Conservation (phyloP, 2,113 vertebrate species). For the Notarius quadriscutis region DNA sequence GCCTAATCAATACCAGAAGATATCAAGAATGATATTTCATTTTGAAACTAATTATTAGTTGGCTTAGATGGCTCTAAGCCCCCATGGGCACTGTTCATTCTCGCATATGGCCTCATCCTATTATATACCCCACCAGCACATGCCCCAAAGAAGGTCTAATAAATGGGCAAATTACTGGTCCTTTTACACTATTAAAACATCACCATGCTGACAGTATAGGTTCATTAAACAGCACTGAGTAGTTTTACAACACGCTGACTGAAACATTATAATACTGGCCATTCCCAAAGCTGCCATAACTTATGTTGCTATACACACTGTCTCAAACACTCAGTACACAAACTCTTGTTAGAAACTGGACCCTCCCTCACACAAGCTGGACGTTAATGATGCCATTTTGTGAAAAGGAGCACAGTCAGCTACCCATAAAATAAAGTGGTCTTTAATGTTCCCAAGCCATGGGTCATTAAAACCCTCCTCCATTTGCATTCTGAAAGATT, state of each 20-base stretch:
- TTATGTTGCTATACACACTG: conserved; percentile 39
- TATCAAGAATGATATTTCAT: conserved; percentile 42
- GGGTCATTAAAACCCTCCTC: conserved; percentile 55
- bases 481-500: conserved; percentile 33
- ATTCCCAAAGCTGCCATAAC: conserved; percentile 44
- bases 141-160: conserved; percentile 7
- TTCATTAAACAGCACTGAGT: conserved; percentile 38
- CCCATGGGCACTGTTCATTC: conserved; percentile 1
- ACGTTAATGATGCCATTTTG: conserved; percentile 46
- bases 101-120: not conserved
- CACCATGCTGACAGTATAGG: conserved; percentile 22
- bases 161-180: conserved; percentile 37
- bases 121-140: conserved; percentile 3
- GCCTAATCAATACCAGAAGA: conserved; percentile 62
- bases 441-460: conserved; percentile 39
- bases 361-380: conserved; percentile 10
- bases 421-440: conserved; percentile 44
- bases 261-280: conserved; percentile 27
- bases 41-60: conserved; percentile 53
- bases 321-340: conserved; percentile 31
- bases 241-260: conserved; percentile 37
- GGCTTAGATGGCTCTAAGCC: conserved; percentile 44
- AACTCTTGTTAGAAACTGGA: conserved; percentile 27
- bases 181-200: conserved; percentile 37
- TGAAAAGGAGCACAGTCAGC: conserved; percentile 35